Base-by-base conservation (phyloP, 1,140 invertebrate species). In the Idris sp. region DNA sequence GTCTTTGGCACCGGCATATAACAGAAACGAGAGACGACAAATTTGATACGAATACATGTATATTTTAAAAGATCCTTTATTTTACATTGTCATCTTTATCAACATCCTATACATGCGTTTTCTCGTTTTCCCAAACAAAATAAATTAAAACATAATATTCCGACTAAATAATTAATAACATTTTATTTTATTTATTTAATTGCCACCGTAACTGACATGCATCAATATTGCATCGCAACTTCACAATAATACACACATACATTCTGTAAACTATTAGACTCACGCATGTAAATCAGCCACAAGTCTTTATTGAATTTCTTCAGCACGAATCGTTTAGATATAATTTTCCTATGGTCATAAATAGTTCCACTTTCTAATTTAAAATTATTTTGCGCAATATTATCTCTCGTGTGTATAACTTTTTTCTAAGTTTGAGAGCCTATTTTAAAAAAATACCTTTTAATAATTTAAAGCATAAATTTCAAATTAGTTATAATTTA, bases 291-390 rank as follows among this genome's bases (percentile, higher is more conserved):
- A 64, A 3, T 28, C 36, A 19, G 22, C 48, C 58, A 43, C 58
- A 62, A 62, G 38, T 35, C 40, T 65, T 64, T 65, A 54, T 53
- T 64, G 36, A 48, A 51, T 35, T 53, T 43, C 44, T 64, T 64
- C 43, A 51, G 38, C 26, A 35, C 43, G 22, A 40, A 61, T 11
- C 28, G 11, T 36, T 59, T 59, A 19, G 19, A n/a, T n/a, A n/a
- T n/a, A n/a, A n/a, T n/a, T n/a, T n/a, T n/a, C n/a, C n/a, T n/a
- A n/a, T n/a, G n/a, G n/a, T n/a, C n/a, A n/a, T n/a, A n/a, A n/a
- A n/a, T n/a, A n/a, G n/a, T n/a, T n/a, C n/a, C n/a, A n/a, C n/a
- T n/a, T n/a, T n/a, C n/a, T n/a, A n/a, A n/a, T n/a, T n/a, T n/a
- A n/a, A n/a, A n/a, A n/a, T n/a, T n/a, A n/a, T n/a, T n/a, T n/a